Conservation (phyloP, 2,888 invertebrate species). For the Noctua janthe region DNA sequence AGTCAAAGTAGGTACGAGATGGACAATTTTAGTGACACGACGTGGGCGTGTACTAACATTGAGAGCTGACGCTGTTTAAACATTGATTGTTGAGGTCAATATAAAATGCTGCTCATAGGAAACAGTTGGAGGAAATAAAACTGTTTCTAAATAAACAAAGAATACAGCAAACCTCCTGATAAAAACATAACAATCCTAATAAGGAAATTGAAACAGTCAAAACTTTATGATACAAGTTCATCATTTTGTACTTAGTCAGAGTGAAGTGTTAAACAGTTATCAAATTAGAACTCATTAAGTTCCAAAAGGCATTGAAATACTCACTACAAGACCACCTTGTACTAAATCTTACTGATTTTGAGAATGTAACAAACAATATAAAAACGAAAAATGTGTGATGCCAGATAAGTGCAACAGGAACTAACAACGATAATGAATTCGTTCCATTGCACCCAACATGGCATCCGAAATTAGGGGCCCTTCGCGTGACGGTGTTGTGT, state of each 20-base stretch:
- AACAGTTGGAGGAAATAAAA: conserved; percentile 55
- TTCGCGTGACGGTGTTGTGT: conserved; percentile 80
- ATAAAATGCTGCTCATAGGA: conserved; percentile 67
- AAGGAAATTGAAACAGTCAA: conserved; percentile 13
- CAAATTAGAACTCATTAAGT: conserved; percentile 55
- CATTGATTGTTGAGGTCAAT: conserved; percentile 76
- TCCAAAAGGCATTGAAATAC: conserved; percentile 37
- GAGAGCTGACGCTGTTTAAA: conserved; percentile 71
- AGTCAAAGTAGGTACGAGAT: conserved; percentile 52
- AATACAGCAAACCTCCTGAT: conserved; percentile 23
- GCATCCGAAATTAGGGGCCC: conserved; percentile 72
- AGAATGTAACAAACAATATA: conserved; percentile 4
- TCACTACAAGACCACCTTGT: conserved; percentile 21
- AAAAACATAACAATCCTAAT: conserved; percentile 28
- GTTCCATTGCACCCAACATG: conserved; percentile 58
- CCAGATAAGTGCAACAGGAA: conserved; percentile 55
- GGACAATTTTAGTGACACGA: conserved; percentile 60
- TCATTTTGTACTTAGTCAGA: conserved; percentile 14
- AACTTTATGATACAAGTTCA: conserved; percentile 9
- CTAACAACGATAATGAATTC: conserved; percentile 58
- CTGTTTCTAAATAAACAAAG: conserved; percentile 19
- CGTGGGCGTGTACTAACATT: conserved; percentile 82
- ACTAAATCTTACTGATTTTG: conserved; percentile 25
- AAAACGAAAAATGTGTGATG: conserved; percentile 27
- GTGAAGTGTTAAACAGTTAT: conserved; percentile 33